Base-by-base conservation (phyloP, 2,797 vertebrate species). In the Syngnathus acus region DNA sequence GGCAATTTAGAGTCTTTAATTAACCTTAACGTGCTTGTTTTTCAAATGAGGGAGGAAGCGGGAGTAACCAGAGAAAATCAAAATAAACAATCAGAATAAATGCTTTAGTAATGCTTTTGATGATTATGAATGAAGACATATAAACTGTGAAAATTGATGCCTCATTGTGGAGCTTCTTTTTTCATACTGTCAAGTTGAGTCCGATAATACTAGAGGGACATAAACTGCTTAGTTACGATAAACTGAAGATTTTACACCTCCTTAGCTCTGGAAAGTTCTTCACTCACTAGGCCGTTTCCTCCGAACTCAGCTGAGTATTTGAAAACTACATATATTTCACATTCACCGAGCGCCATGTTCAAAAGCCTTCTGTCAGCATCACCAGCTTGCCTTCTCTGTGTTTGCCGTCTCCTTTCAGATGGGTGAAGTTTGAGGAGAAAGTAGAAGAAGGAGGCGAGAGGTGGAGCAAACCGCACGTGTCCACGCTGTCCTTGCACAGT, bases 381-480 rank as follows among this genome's bases (percentile, higher is more conserved):
- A 9, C 55, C 55, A 16, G 32, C 32, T 39, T 32, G 8, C 6
- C 39, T 17, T 59, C 16, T 5, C 13, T 57, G 38, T 60, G 17
- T 60, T 57, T 7, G 9, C n/a, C 37, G 42, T 39, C 11, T 21
- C n/a, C 9, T 78, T 83, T 16, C 83, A 99, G 96, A 84, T 99
- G 96, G 97, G 93, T 98, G 75, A 98, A 98, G 84, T 99, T 99
- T 53, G 96, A 99, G 82, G 97, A 99, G 80, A 99, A 98, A 82
- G 97, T 99, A 57, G 96, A 99, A 76, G 94, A 98, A 76, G 96
- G 97, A 0, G 96, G 97, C 0, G 97, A 99, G 69, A 81, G 97
- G 70, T 99, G 97, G 97, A 99, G 97, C 79, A 99, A 99, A 63
- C 97, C 97, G 19, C 95, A 99, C 0, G 97, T 99, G 81, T 96